These are phyloP conservation scores for Conomelus anceps DNA, from an alignment of 2,888 invertebrate species.

Conservation along the genomic window DNA sequence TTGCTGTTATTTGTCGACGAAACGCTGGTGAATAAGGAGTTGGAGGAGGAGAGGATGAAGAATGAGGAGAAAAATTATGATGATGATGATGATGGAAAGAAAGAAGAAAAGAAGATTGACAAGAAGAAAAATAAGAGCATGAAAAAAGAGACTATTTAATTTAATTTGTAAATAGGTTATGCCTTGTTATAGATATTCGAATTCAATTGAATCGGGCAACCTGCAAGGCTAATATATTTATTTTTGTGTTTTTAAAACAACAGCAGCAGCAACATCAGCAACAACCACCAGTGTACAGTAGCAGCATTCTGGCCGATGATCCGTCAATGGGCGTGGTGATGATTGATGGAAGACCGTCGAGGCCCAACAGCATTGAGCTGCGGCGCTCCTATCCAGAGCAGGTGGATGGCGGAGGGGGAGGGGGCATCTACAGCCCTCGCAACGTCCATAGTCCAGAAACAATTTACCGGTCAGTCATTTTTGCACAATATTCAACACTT, in stretches of 20 bases:
- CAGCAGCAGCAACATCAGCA: slow-evolving; percentile 5
- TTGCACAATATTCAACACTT: background rate
- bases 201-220: background rate
- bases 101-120: no score
- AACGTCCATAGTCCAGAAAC: slow-evolving; percentile 22
- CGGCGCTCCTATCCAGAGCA: slow-evolving; percentile 50
- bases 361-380: slow-evolving; percentile 84
- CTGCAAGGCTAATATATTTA: background rate
- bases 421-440: slow-evolving; percentile 30
- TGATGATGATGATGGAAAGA: no score
- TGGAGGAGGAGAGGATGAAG: no score
- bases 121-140: no score
- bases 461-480: slow-evolving; percentile 21
- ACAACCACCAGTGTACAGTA: background rate
- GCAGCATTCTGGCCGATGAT: slow-evolving; percentile 21
- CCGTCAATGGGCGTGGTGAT: slow-evolving; percentile 46
- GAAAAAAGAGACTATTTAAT: no score
- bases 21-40: no score
- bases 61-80: no score
- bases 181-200: background rate
- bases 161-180: no score
- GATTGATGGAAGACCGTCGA: slow-evolving; percentile 59
- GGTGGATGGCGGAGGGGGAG: slow-evolving; percentile 15
- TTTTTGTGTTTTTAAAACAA: slow-evolving; percentile 19
- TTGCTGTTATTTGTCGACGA: no score